Evolutionary conservation across 2,113 vertebrate genomes (phyloP), one percentile per base, ranked within the genome.

Genomic region (Platysternon megacephalum): DNA sequence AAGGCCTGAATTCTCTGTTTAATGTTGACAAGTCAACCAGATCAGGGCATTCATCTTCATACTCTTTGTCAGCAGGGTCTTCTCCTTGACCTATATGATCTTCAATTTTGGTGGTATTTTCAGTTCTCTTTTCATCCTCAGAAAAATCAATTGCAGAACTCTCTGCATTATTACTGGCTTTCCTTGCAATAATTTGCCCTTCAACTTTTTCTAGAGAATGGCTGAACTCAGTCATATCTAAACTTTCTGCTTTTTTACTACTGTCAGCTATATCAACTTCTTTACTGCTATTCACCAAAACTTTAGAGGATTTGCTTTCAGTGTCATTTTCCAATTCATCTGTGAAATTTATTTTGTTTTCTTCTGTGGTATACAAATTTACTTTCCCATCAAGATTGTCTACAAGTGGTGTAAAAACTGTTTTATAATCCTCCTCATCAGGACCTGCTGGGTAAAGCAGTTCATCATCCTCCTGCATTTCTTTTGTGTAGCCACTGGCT

Each of bases 401-500:
- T 79, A 52, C 87, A 87, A 94, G 91, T 58, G 93, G 76, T 11
- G 91, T 79, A 53, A 53, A 24, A 0, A 96, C 97, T 29, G 93
- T 90, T 29, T 97, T 91, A 4, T 8, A 84, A 32, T 85, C 65
- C 81, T 93, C 84, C 17, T 98, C 97, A 2, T 98, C 97, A 35
- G 99, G 99, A 80, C 98, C 98, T 49, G 56, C 6, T 19, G 98
- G 98, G 81, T 98, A 97, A 21, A 99, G 98, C 55, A 99, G 97
- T 14, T 98, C 98, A 95, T 94, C 98, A 68, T 99, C 98, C 96
- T 98, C 97, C 91, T 99, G 98, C 97, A 99, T 94, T 89, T 99
- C 99, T 97, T 99, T 99, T 32, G 98, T 98, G 97, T 98, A 99
- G 79, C 99, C 99, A 0, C 99, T 99, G 86, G 99, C 99, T 92